Percentiles rank a stretch among this genome's conserved stretches.
Evolutionary conservation across 1,140 invertebrate genomes (phyloP).

Genomic region (Pomacea maculata): DNA sequence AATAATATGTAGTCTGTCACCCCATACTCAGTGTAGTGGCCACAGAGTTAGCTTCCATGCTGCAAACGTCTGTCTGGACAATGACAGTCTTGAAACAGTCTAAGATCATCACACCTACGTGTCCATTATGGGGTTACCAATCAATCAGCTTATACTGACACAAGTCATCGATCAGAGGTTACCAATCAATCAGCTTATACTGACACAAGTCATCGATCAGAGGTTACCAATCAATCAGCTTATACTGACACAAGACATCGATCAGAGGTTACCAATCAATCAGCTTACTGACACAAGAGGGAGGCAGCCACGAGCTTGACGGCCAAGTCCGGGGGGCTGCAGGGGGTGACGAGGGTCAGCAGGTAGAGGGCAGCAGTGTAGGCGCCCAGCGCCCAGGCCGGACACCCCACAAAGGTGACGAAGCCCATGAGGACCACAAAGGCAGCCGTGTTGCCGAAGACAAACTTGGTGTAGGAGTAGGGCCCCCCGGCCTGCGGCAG

Average conservation of each 20-base stretch:
- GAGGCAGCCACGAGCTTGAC: conserved; percentile 42
- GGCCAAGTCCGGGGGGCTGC: conserved; percentile 31
- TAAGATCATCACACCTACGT: too few relatives aligned
- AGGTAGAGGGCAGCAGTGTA: conserved; percentile 45
- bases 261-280: neutral
- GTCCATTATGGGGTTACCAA: too few relatives aligned
- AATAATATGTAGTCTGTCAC: too few relatives aligned
- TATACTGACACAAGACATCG: neutral
- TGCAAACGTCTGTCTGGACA: too few relatives aligned
- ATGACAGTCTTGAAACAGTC: too few relatives aligned
- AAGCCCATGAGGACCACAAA: conserved; percentile 94
- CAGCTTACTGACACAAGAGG: conserved; percentile 39
- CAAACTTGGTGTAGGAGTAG: conserved; percentile 92
- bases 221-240: too few relatives aligned
- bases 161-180: too few relatives aligned
- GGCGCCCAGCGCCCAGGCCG: conserved; percentile 59
- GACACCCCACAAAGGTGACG: conserved; percentile 75
- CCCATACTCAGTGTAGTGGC: too few relatives aligned
- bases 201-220: too few relatives aligned
- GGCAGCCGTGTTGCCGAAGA: conserved; percentile 84
- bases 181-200: too few relatives aligned
- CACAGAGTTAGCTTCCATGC: too few relatives aligned
- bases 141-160: too few relatives aligned
- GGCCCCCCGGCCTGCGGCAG: conserved; percentile 95
- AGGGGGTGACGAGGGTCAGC: conserved; percentile 36